A percentile compares a stretch with the other conserved stretches of the same genome.
phyloP scores from a whole-genome alignment of 2,797 vertebrate species.

The Psittacula echo region DNA sequence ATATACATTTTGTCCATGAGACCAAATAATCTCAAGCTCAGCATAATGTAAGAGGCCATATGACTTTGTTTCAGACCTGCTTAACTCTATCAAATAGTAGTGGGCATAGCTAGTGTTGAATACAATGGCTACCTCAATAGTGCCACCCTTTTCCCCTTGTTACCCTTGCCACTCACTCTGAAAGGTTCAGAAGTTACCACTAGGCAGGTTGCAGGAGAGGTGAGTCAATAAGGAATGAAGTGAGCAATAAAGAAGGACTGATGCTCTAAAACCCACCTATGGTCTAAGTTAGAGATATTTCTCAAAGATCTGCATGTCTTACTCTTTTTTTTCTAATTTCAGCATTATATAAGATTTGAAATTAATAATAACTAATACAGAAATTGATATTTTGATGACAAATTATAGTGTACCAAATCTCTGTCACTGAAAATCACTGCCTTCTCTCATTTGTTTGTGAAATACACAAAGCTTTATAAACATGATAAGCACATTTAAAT shows the following conservation, averaged over 20 bases:
- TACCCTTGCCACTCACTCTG: background rate
- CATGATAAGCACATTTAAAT: background rate
- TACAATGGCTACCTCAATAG: background rate
- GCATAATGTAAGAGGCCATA: background rate
- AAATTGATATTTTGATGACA: background rate
- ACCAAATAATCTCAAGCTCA: background rate
- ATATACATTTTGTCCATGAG: fast-evolving
- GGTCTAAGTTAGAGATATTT: background rate
- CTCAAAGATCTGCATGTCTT: background rate
- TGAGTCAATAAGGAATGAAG: background rate
- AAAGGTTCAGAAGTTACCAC: background rate
- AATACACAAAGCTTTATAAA: background rate
- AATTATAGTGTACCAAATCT: background rate
- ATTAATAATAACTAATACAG: background rate
- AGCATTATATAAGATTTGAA: background rate
- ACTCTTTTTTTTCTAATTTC: background rate
- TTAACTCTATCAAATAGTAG: background rate
- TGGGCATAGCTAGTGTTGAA: background rate
- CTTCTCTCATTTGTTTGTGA: background rate
- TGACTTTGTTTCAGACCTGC: background rate
- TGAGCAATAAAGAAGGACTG: background rate
- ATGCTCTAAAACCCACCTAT: background rate
- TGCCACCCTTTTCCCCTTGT: background rate
- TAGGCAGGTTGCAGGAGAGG: background rate
- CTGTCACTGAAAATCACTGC: background rate